phyloP scores from a whole-genome alignment of 2,888 invertebrate species.

The Clitarchus hookeri region DNA sequence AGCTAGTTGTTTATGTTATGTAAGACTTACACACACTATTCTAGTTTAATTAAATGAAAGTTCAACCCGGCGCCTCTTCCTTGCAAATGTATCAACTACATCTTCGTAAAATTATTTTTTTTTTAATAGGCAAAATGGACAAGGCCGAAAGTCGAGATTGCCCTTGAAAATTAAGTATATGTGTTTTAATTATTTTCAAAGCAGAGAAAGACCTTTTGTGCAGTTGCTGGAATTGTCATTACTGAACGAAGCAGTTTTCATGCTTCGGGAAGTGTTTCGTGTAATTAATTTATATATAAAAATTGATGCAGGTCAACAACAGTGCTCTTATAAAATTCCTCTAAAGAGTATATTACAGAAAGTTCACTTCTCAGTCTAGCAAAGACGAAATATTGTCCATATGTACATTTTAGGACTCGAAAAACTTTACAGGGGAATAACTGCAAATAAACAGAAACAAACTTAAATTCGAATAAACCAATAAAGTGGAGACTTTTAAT shows the following conservation, averaged over 20 bases:
- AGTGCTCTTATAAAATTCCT: neutral
- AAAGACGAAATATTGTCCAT: slow-evolving; percentile 17
- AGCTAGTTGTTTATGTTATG: too few relatives aligned
- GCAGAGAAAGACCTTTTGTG: slow-evolving; percentile 22
- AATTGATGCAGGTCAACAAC: slow-evolving; percentile 24
- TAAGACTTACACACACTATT: too few relatives aligned
- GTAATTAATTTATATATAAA: neutral
- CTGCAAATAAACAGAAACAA: neutral
- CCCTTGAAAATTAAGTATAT: neutral
- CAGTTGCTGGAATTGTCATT: neutral
- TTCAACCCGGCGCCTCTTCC: slow-evolving; percentile 12
- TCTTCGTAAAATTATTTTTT: slow-evolving; percentile 18
- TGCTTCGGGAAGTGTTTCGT: slow-evolving; percentile 2
- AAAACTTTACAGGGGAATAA: neutral
- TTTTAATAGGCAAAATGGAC: slow-evolving; percentile 24
- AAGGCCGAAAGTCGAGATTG: slow-evolving; percentile 25
- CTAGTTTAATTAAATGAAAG: neutral
- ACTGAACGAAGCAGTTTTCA: neutral
- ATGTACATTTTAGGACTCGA: neutral
- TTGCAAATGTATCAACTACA: slow-evolving; percentile 18
- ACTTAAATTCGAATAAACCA: neutral
- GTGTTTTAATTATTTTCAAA: slow-evolving; percentile 23
- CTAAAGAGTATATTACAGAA: slow-evolving; percentile 24
- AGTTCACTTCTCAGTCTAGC: slow-evolving; percentile 24
- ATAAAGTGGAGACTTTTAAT: slow-evolving; percentile 17